A percentile compares a stretch with the other conserved stretches of the same genome.
These are phyloP conservation scores for Dyspetes luteomarginatus DNA, from an alignment of 2,888 invertebrate genomes.

Conservation along the genomic window DNA sequence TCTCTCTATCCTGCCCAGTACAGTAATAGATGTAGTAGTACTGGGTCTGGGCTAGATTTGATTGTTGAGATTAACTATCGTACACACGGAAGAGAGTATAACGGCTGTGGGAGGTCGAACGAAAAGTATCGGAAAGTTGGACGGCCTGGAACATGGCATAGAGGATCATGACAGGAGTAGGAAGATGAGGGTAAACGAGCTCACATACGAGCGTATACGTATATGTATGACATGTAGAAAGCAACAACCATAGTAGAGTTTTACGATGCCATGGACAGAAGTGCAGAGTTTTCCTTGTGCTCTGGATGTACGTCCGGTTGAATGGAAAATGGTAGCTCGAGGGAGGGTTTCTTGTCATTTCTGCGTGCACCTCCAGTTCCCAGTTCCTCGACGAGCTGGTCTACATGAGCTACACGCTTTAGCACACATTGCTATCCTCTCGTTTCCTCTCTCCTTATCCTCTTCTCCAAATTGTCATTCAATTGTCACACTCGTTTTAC, in stretches of 20 bases:
- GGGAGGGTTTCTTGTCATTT: slow-evolving; percentile 43
- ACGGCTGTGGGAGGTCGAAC: not conserved
- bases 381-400: not conserved
- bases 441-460: not conserved
- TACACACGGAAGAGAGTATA: not conserved
- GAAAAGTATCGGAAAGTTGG: slow-evolving; percentile 53
- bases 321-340: slow-evolving; percentile 40
- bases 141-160: not conserved
- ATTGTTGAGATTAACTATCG: slow-evolving; percentile 67
- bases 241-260: slow-evolving; percentile 42
- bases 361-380: not conserved
- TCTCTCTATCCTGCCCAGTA: not conserved
- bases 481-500: not conserved
- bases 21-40: slow-evolving; percentile 29
- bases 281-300: slow-evolving; percentile 8
- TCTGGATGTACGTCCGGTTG: slow-evolving; percentile 1
- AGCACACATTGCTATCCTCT: not conserved
- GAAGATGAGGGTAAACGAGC: not conserved
- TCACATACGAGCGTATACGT: too few species aligned
- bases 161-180: not conserved
- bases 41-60: slow-evolving; percentile 50
- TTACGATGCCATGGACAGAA: slow-evolving; percentile 27
- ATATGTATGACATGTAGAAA: slow-evolving; percentile 45
- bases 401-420: not conserved
- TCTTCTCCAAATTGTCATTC: not conserved